A percentile compares a stretch with the other conserved stretches of the same genome.
phyloP scores from a whole-genome alignment of 2,113 vertebrate species.

The Tor tambroides region DNA sequence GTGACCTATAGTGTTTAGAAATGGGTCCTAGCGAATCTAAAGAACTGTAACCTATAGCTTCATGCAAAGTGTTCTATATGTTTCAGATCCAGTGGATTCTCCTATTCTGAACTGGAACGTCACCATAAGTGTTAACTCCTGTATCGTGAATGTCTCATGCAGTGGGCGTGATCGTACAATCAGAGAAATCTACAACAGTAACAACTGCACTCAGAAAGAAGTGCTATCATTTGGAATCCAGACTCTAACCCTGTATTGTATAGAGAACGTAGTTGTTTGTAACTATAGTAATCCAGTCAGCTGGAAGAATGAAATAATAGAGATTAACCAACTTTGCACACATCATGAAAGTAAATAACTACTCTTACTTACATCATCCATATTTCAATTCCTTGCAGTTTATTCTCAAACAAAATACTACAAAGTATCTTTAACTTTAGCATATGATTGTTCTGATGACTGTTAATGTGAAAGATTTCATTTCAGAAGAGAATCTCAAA shows the following conservation, averaged over 20 bases:
- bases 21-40: too few species aligned
- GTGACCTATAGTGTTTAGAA: too few species aligned
- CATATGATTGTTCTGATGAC: background rate
- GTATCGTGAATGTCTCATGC: too few species aligned
- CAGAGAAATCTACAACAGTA: too few species aligned
- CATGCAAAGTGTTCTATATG: too few species aligned
- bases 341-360: background rate
- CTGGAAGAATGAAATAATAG: conserved; percentile 5
- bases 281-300: conserved; percentile 44
- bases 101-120: too few species aligned
- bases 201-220: too few species aligned
- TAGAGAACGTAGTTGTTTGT: background rate
- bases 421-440: background rate
- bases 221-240: background rate
- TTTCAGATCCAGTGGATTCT: too few species aligned
- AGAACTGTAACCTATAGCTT: too few species aligned
- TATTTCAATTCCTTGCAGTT: too few species aligned
- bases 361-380: background rate
- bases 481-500: background rate
- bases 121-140: too few species aligned
- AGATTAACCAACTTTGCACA: background rate
- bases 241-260: conserved; percentile 1
- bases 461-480: background rate
- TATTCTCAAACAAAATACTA: background rate
- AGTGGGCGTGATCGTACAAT: too few species aligned